These are phyloP conservation scores for Aegithalos caudatus DNA, from an alignment of 2,113 vertebrate genomes.

Conservation along the genomic window DNA sequence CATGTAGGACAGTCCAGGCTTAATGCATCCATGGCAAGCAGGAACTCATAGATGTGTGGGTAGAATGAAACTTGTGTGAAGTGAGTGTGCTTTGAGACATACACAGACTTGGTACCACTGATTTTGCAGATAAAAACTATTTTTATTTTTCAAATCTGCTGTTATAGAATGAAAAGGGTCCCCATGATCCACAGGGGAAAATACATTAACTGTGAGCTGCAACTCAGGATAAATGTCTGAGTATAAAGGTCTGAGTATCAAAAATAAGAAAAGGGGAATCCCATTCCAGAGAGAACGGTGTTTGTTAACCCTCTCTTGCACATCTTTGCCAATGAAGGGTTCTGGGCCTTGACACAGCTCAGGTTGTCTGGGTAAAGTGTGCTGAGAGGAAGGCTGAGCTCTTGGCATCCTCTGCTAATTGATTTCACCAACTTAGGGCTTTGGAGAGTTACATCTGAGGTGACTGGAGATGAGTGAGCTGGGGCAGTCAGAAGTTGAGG, in stretches of 20 bases:
- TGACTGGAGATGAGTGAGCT: background rate
- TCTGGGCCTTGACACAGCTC: background rate
- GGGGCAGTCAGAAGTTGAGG: background rate
- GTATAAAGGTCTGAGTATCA: background rate
- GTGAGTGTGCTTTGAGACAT: background rate
- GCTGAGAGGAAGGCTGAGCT: background rate
- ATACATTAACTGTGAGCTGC: background rate
- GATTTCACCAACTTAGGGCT: background rate
- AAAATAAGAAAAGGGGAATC: background rate
- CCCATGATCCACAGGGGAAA: background rate
- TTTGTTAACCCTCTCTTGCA: background rate
- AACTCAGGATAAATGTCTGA: background rate
- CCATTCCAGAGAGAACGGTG: fast-evolving
- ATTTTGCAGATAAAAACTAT: background rate
- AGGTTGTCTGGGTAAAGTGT: fast-evolving
- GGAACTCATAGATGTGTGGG: background rate
- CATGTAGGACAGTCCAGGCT: background rate
- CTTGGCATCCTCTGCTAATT: background rate
- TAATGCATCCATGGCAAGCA: background rate
- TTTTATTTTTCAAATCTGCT: background rate
- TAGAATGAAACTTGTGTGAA: background rate
- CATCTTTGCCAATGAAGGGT: background rate
- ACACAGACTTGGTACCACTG: background rate
- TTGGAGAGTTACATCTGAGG: background rate
- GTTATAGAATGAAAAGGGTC: background rate